Base-by-base conservation (phyloP, 2,797 vertebrate genomes). In the Denticeps clupeoides region DNA sequence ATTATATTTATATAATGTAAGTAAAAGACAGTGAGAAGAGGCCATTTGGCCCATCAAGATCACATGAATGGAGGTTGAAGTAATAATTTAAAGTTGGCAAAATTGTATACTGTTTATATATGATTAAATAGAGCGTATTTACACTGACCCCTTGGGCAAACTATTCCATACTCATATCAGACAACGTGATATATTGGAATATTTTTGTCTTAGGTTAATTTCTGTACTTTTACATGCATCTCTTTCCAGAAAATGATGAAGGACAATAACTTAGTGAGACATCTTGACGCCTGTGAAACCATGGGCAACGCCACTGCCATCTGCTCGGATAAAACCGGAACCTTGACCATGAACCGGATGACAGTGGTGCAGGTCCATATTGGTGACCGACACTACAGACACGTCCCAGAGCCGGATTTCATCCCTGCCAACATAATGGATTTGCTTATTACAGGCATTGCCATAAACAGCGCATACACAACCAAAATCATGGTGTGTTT, bases 241-340 rank as follows among this genome's bases (percentile, higher is more conserved):
- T 53, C n/a, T 52, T 41, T 28, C 2, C 71, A 98, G 94, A 98
- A 98, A 98, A 98, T 98, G 93, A 98, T 98, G 94, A 96, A 88
- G 53, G 94, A 98, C 60, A 98, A 98, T 73, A 98, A 98, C 62
- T 74, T 98, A 50, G 94, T 98, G 9, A 78, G 94, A 52, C 94
- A 98, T 73, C 74, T 98, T 71, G 94, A 98, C 1, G 94, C 94
- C 22, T 98, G 94, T 4, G 94, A 98, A 70, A 98, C 94, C 1
- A 98, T 98, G 94, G 94, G 94, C 55, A 98, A 97, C 0, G 94
- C 93, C 60, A 98, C 94, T 0, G 91, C 93, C 53, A 97, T 98
- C 77, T 98, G 94, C 77, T 98, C 94, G 0, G 94, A 98, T 78
- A 97, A 98, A 74, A 97, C 94, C 0, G 94, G 94, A 56, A 98